These are phyloP conservation scores for Neodiprion lecontei DNA, from an alignment of 1,140 invertebrate genomes.

Conservation along the genomic window DNA sequence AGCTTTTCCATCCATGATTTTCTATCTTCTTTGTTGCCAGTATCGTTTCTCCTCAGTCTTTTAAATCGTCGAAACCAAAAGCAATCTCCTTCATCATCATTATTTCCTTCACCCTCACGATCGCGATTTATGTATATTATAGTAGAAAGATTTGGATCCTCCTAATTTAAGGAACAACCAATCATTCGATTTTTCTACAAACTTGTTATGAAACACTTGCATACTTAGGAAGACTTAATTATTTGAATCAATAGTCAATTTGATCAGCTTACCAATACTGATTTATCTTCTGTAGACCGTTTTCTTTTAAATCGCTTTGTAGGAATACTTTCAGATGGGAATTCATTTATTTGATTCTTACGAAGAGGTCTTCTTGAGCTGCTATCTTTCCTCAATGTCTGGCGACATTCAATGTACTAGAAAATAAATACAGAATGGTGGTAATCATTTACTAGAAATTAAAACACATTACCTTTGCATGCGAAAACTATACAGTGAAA, in stretches of 20 bases:
- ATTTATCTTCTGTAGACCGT: constrained; percentile 46
- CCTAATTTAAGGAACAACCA: constrained; percentile 26
- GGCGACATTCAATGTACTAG: constrained; percentile 63
- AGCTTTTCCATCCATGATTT: constrained; percentile 7
- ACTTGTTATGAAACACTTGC: constrained; percentile 35
- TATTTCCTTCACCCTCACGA: constrained; percentile 33
- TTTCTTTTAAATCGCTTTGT: constrained; percentile 44
- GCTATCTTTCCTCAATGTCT: constrained; percentile 68
- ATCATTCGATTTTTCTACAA: constrained; percentile 26
- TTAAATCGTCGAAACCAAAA: constrained; percentile 35
- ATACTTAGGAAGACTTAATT: constrained; percentile 11
- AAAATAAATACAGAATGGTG: constrained; percentile 24
- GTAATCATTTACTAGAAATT: constrained; percentile 6
- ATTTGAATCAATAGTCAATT: not conserved
- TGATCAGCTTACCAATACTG: constrained; percentile 48
- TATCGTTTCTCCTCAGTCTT: not conserved
- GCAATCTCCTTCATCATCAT: constrained; percentile 27
- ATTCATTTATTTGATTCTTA: constrained; percentile 61
- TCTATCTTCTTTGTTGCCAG: not conserved
- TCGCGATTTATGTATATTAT: constrained; percentile 51
- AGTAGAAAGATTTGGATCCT: constrained; percentile 40
- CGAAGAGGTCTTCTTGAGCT: constrained; percentile 66
- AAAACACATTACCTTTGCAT: constrained; percentile 12
- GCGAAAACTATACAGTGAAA: constrained; percentile 6
- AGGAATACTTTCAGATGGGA: constrained; percentile 45